Percentiles rank a stretch among this genome's conserved stretches.
phyloP scores from a whole-genome alignment of 1,140 invertebrate genomes.

The Anoplophora glabripennis region DNA sequence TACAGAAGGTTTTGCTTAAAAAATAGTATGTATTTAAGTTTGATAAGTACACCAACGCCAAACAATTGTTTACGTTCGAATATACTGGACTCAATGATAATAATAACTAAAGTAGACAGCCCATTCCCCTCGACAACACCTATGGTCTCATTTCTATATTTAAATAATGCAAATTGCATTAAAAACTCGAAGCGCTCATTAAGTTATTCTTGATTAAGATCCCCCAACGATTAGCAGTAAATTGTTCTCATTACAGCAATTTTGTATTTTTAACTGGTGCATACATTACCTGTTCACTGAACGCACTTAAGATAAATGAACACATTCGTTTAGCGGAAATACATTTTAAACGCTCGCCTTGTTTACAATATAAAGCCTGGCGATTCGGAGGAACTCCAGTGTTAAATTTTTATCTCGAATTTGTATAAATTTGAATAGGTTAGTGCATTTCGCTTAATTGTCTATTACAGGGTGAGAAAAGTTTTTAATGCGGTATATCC shows the following conservation, averaged over 20 bases:
- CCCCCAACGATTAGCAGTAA: slow-evolving; percentile 50
- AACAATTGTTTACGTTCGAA: no score
- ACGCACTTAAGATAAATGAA: slow-evolving; percentile 47
- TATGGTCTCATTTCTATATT: not conserved
- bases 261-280: slow-evolving; percentile 51
- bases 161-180: slow-evolving; percentile 43
- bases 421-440: not conserved
- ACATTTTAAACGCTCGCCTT: slow-evolving; percentile 44
- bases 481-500: no score
- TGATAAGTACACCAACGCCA: no score
- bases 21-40: no score
- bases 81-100: no score
- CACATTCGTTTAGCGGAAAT: slow-evolving; percentile 46
- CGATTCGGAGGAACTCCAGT: not conserved
- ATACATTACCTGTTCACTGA: slow-evolving; percentile 50
- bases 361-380: slow-evolving; percentile 26
- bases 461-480: no score
- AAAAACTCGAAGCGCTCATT: slow-evolving; percentile 46
- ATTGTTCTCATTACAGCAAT: slow-evolving; percentile 52
- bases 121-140: no score
- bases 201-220: slow-evolving; percentile 52
- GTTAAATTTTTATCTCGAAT: slow-evolving; percentile 8
- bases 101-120: no score
- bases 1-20: no score
- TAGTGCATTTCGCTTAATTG: no score